Conservation (phyloP, 2,113 vertebrate species). For the Nanorana parkeri region DNA sequence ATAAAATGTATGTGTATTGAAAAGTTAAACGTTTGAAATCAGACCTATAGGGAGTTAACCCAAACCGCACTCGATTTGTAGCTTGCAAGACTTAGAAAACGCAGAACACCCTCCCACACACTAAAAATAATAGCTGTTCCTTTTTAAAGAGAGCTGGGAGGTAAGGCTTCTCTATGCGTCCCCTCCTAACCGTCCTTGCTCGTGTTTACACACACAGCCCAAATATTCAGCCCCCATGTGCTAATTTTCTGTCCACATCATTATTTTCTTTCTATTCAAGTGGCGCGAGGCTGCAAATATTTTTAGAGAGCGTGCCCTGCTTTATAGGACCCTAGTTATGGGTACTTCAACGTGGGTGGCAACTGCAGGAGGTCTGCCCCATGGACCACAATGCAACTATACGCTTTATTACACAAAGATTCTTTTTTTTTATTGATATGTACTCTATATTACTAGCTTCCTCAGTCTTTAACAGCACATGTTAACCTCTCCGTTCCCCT, state of each 20-base stretch:
- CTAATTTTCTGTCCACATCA: conserved; percentile 52
- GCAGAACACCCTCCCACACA: conserved; percentile 33
- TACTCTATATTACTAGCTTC: conserved; percentile 17
- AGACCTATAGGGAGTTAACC: conserved; percentile 24
- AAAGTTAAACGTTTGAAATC: too few species aligned
- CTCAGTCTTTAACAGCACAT: background rate
- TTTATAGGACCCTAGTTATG: conserved; percentile 51
- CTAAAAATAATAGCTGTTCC: conserved; percentile 44
- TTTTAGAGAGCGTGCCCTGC: conserved; percentile 56
- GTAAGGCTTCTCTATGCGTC: conserved; percentile 18
- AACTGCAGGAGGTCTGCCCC: conserved; percentile 41
- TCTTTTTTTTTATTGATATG: conserved; percentile 52
- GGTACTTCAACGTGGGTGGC: conserved; percentile 54
- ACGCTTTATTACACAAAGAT: conserved; percentile 54
- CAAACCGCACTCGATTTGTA: conserved; percentile 20
- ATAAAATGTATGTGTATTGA: too few species aligned
- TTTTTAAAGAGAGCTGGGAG: conserved; percentile 49
- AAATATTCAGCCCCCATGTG: conserved; percentile 48
- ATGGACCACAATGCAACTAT: conserved; percentile 53
- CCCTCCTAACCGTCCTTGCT: conserved; percentile 35
- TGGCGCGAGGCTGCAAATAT: conserved; percentile 56
- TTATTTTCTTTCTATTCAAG: conserved; percentile 59
- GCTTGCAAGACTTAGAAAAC: conserved; percentile 2
- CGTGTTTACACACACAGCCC: conserved; percentile 43
- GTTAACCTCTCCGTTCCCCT: conserved; percentile 34